A percentile compares a stretch with the other conserved stretches of the same genome.
Conservation (phyloP, 2,888 invertebrate species). For the Nymphalis urticae region DNA sequence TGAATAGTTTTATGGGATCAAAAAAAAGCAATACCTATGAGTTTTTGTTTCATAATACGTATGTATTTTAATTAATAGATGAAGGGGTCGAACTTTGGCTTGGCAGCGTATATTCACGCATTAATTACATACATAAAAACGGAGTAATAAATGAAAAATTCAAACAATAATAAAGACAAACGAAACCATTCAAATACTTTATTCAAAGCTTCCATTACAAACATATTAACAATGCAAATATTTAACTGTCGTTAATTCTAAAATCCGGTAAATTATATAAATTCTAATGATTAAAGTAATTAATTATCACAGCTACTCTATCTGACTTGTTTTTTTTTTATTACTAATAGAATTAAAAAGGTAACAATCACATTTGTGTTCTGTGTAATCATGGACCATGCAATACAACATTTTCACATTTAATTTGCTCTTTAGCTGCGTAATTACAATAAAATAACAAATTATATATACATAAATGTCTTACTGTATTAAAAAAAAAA, state of each 20-base stretch:
- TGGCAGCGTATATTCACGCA: neutral
- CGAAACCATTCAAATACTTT: slow-evolving; percentile 7
- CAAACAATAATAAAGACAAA: neutral
- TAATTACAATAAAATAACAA: too few relatives aligned
- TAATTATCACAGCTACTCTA: slow-evolving; percentile 34
- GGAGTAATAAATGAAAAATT: neutral
- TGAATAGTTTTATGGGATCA: too few relatives aligned
- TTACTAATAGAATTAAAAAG: slow-evolving; percentile 9
- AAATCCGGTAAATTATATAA: slow-evolving; percentile 9
- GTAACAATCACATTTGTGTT: neutral
- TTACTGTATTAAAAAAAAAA: neutral
- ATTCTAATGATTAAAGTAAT: slow-evolving; percentile 17
- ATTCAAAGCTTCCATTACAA: slow-evolving; percentile 22
- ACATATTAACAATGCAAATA: slow-evolving; percentile 7
- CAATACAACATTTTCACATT: neutral
- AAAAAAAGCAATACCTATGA: too few relatives aligned
- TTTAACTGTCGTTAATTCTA: slow-evolving; percentile 1
- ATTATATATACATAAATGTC: neutral
- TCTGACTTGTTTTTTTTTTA: neutral
- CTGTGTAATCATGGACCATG: neutral
- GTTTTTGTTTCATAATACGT: too few relatives aligned
- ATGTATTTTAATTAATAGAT: too few relatives aligned
- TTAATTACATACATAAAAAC: neutral
- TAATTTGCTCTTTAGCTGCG: neutral
- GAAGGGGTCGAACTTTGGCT: too few relatives aligned